Conservation (phyloP, 2,888 invertebrate species). For the Cactoblastis cactorum region DNA sequence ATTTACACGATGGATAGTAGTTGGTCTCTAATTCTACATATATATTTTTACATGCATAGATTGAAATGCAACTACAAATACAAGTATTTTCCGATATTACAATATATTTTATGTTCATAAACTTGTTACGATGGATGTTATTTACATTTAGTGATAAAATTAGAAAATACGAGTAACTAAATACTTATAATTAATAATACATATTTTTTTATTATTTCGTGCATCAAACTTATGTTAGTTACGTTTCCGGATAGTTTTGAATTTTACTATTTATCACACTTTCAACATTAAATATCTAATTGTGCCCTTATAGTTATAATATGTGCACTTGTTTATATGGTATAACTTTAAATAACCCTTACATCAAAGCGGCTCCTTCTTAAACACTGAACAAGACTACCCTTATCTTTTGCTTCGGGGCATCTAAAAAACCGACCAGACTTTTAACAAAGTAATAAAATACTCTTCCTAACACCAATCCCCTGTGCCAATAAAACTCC, state of each 20-base stretch:
- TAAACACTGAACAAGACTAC: conserved; percentile 50
- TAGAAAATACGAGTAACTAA: no score
- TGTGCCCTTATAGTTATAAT: conserved; percentile 24
- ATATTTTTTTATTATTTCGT: conserved; percentile 13
- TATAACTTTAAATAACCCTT: conserved; percentile 19
- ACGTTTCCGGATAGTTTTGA: conserved; percentile 1
- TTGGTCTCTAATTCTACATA: conserved; percentile 19
- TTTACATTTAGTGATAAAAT: neutral
- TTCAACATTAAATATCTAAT: conserved; percentile 1
- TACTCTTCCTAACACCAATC: neutral
- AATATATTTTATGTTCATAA: neutral
- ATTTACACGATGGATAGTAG: conserved; percentile 17
- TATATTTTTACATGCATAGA: conserved; percentile 40
- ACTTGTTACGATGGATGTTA: neutral
- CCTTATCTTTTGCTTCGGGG: conserved; percentile 49
- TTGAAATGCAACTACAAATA: conserved; percentile 1
- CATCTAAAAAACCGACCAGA: conserved; percentile 45
- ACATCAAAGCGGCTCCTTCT: conserved; percentile 23
- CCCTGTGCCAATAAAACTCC: neutral
- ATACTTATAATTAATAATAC: neutral
- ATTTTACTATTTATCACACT: neutral
- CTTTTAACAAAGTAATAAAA: conserved; percentile 8
- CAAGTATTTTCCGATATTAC: neutral
- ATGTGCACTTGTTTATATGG: conserved; percentile 19
- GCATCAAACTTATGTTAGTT: conserved; percentile 23